A percentile compares a stretch with the other conserved stretches of the same genome.
These are phyloP conservation scores for Ceratothoa steindachneri DNA, from an alignment of 2,888 invertebrate genomes.

Conservation along the genomic window DNA sequence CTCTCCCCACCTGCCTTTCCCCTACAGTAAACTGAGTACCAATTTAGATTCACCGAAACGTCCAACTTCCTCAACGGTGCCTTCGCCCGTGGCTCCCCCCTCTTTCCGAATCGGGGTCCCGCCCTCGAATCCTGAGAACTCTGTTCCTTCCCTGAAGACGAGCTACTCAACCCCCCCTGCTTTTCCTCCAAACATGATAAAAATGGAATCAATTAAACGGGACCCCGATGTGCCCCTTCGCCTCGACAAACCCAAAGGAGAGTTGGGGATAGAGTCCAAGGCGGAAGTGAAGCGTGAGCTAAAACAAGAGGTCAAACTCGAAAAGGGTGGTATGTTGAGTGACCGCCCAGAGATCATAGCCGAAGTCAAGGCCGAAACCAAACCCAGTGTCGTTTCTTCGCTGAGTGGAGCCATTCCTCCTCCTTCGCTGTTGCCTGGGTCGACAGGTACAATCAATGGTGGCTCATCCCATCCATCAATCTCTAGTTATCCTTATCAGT, in stretches of 20 bases:
- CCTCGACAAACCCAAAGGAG: constrained; percentile 10
- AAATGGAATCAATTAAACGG: background rate
- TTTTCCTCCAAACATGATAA: background rate
- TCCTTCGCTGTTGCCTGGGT: background rate
- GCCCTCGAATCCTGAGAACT: background rate
- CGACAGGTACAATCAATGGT: background rate
- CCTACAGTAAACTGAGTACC: background rate
- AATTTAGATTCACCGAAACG: background rate
- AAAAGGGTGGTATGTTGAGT: constrained; percentile 25
- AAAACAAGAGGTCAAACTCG: constrained; percentile 24
- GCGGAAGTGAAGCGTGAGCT: background rate
- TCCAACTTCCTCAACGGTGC: background rate
- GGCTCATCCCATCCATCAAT: background rate
- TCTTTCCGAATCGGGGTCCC: background rate
- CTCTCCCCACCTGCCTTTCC: background rate
- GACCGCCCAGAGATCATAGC: constrained; percentile 46
- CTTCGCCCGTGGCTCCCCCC: background rate
- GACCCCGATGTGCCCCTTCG: constrained; percentile 13
- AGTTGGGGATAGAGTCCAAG: background rate
- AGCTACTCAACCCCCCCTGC: background rate
- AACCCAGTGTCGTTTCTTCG: constrained; percentile 17
- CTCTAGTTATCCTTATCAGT: constrained; percentile 33
- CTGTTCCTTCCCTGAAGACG: background rate
- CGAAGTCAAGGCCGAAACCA: constrained; percentile 34
- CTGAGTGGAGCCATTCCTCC: constrained; percentile 15